Evolutionary conservation across 2,888 invertebrate genomes (phyloP), one percentile per base, ranked within the genome.

Genomic region (Ophion costatus): DNA sequence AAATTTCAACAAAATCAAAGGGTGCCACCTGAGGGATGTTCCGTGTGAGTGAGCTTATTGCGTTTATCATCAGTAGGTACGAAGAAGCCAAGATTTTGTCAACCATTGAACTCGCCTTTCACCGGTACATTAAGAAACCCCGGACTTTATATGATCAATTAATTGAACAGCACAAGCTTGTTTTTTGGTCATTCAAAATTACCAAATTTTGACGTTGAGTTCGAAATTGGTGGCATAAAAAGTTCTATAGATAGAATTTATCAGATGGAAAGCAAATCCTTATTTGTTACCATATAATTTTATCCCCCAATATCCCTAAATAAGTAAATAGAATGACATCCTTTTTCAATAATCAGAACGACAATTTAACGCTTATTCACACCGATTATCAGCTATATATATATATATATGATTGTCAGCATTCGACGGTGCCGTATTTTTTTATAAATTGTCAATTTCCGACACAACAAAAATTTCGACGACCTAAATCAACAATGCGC

Each of bases 361-460:
- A 45, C 14, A 45, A 14, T 45, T 1, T 3, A 45, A 45, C 14
- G 3, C 45, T 45, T 14, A 14, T 45, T 45, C 11, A 14, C 14
- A 14, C 14, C 11, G 14, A 11, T 11, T 45, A 45, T 45, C 45
- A 14, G 45, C 3, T 14, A 45, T 14, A 14, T 14, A 10, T 42
- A 11, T 42, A 11, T 22, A 7, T 17, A 17, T 51, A 3, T 2
- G 45, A 24, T 24, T 69, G 14, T 9, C 17, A 69, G 24, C 24
- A n/a, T 51, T 29, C 24, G 29, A 10, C 7, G 6, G 17, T 17
- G 17, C 24, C 9, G 17, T 20, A 17, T 51, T 1, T 51, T 66
- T 51, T 29, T 56, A 5, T 10, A 56, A 70, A 33, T 70, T 29
- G 56, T 10, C 56, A 57, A 70, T 57, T 29, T 70, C 57, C 56